Base-by-base conservation (phyloP, 1,140 invertebrate species). In the Danaus plexippus region DNA sequence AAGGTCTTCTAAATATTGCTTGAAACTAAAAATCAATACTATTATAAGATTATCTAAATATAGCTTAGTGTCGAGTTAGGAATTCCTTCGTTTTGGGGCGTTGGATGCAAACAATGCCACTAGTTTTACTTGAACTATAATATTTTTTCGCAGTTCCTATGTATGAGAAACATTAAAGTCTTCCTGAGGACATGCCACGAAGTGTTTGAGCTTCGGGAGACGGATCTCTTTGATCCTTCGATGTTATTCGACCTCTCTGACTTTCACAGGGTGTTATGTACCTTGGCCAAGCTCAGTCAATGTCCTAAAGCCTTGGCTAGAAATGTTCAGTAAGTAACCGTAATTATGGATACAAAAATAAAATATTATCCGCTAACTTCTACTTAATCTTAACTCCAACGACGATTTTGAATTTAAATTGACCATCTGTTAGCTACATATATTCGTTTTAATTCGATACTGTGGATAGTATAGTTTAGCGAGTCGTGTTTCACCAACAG, bases 221-320 rank as follows among this genome's bases (percentile, higher is more conserved):
- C 88, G n/a, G 96, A 98, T 79, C 88, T 98, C 2, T 98, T 99
- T 85, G 96, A 98, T 68, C 92, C 96, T 0, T 91, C 91, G 6
- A 96, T 97, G 92, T 88, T 99, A 4, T 98, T 98, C 85, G 96
- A 98, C 82, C 89, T 97, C 18, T 94, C 94, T 40, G 95, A 98
- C 87, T 98, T 99, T 82, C 94, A 95, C 83, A 90, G 95, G 84
- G 97, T 98, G 11, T 88, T 98, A 13, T 94, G 94, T 71, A 97
- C 95, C 1, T 85, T 98, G 10, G 96, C 96, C 10, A 94, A 93
- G 71, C 87, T 98, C 43, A 97, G 96, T 22, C 93, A 94, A 70
- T 94, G 92, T 70, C 89, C 91, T 0, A 92, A 93, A 80, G 92
- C 88, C 32, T 78, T 88, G 64, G 87, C 84, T 67, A 90, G 87